A percentile compares a stretch with the other conserved stretches of the same genome.
Evolutionary conservation across 2,888 invertebrate species (phyloP).

Genomic region (Conchocele bisecta): DNA sequence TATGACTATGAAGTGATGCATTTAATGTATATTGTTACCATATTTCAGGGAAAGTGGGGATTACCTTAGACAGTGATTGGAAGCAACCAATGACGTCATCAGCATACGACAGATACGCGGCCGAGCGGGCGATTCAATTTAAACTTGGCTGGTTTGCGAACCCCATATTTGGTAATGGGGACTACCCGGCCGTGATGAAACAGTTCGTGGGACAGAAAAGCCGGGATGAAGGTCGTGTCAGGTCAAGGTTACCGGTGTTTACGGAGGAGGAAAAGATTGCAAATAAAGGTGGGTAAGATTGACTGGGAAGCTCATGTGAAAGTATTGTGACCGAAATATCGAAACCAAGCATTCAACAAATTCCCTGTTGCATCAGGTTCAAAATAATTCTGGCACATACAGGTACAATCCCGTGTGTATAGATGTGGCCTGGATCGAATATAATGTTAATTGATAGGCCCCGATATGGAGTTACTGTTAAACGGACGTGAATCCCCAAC

Average conservation of each 20-base stretch:
- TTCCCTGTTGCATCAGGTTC: no score
- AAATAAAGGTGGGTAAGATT: constrained; percentile 65
- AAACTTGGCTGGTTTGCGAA: constrained; percentile 72
- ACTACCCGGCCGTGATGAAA: constrained; percentile 82
- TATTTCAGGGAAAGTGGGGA: constrained; percentile 67
- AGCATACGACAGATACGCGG: constrained; percentile 61
- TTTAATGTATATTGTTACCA: no score
- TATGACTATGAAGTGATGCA: no score
- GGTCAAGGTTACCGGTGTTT: constrained; percentile 70
- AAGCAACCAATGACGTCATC: constrained; percentile 36
- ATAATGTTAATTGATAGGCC: background rate
- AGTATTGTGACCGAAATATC: no score
- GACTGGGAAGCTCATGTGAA: background rate
- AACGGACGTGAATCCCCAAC: no score
- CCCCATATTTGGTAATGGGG: constrained; percentile 78
- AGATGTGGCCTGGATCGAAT: background rate
- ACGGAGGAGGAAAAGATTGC: constrained; percentile 70
- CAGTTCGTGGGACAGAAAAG: constrained; percentile 53
- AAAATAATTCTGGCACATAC: no score
- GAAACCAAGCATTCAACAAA: no score
- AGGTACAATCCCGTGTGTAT: no score
- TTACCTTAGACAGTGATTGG: constrained; percentile 65
- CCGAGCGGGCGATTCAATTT: constrained; percentile 56
- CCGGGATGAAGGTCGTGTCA: constrained; percentile 26
- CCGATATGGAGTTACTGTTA: no score